Evolutionary conservation across 1,140 invertebrate genomes (phyloP), one percentile per base, ranked within the genome.

Genomic region (Panulirus ornatus): DNA sequence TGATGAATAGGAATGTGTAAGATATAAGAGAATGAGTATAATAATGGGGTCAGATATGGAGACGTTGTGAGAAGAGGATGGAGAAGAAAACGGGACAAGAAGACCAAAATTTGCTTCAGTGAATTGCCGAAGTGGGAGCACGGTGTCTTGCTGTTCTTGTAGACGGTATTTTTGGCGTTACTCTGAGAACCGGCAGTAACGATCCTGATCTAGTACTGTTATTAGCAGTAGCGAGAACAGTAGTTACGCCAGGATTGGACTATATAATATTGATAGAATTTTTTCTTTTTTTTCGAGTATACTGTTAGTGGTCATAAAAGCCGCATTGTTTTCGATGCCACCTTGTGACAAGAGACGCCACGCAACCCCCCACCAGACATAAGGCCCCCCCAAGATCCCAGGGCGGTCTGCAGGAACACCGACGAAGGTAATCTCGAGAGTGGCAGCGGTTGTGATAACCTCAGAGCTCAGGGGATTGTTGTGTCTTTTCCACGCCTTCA

Each of bases 361-460:
- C n/a, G n/a, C n/a, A n/a, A n/a, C n/a, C n/a, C n/a, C n/a, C n/a
- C n/a, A n/a, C n/a, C n/a, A 66, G 22, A 3, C n/a, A 66, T 5
- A 27, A 66, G 58, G n/a, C 58, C 1, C 3, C 6, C 8, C 58
- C 30, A 6, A 19, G 8, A 19, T 1, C 78, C 36, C 51, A 27
- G 22, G 78, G 42, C 58, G 78, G 78, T 14, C 1, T 2, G 42
- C n/a, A 47, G 47, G 36, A 47, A 34, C 34, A 81, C 47, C 58
- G 78, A 47, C 3, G n/a, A 22, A 38, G 30, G 38, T 81, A 81
- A 81, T 81, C 44, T 81, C 1, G 47, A 81, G 47, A 58, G 78
- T 81, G 47, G 22, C 42, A 27, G 14, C 58, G 30, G 30, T 30
- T 22, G 47, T 81, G 78, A 81, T 81, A 81, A 81, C 44, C 78